phyloP scores from a whole-genome alignment of 2,888 invertebrate genomes.

The Anorthoa munda region DNA sequence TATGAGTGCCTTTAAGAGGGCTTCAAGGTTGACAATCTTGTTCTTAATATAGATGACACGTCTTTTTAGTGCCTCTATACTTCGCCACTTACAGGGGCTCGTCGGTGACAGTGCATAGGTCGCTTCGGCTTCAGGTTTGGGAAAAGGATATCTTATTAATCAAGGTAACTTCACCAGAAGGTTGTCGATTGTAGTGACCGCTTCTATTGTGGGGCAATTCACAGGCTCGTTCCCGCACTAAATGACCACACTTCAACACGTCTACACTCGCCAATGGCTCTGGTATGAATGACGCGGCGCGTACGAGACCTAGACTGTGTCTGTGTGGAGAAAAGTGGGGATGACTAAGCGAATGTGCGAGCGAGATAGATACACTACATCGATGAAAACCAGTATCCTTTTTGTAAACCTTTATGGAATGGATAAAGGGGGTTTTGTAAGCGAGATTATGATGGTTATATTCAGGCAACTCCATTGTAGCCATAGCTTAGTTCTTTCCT shows the following conservation, averaged over 20 bases:
- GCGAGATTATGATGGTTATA: background rate
- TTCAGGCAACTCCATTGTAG: too few relatives aligned
- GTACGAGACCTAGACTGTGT: too few relatives aligned
- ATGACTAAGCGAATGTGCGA: too few relatives aligned
- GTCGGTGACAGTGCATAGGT: background rate
- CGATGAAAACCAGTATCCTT: background rate
- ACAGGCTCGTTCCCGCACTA: too few relatives aligned
- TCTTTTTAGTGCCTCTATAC: background rate
- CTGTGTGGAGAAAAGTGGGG: too few relatives aligned
- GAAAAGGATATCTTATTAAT: background rate
- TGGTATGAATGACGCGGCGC: too few relatives aligned
- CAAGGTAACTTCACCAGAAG: background rate
- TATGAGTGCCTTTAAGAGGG: constrained; percentile 11
- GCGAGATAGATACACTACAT: too few relatives aligned
- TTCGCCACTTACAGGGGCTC: background rate
- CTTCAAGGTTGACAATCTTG: background rate
- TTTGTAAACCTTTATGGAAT: background rate
- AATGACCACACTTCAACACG: too few relatives aligned
- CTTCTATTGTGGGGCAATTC: too few relatives aligned
- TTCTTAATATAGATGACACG: background rate
- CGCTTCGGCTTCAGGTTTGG: background rate
- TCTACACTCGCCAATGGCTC: too few relatives aligned
- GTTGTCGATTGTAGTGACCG: background rate
- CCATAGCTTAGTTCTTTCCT: background rate
- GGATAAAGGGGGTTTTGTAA: background rate